These are phyloP conservation scores for Struthio camelus DNA, from an alignment of 2,113 vertebrate species.

Conservation along the genomic window DNA sequence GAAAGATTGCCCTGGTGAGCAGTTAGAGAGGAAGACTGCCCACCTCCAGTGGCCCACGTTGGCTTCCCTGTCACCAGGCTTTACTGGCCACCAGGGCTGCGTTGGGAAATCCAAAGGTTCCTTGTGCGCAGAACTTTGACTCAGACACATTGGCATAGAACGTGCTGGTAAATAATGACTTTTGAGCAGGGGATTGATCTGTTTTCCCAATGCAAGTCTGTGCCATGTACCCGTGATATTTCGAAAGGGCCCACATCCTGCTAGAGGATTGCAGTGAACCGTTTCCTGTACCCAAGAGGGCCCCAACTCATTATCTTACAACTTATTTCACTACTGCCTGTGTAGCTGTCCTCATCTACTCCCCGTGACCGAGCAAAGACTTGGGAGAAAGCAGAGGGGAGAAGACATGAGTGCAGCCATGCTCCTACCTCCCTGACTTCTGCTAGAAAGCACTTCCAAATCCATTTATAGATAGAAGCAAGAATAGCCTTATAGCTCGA, in stretches of 20 bases:
- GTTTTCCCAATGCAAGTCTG: rapidly evolving
- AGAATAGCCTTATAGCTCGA: not conserved
- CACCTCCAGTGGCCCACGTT: not conserved
- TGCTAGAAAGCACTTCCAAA: not conserved
- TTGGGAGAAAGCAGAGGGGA: not conserved
- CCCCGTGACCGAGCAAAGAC: not conserved
- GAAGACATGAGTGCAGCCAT: not conserved
- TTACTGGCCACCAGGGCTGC: rapidly evolving
- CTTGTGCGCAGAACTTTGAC: not conserved
- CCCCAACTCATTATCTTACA: not conserved
- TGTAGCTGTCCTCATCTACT: not conserved
- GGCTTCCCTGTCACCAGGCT: not conserved
- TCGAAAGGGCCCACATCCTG: not conserved
- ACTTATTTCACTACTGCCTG: not conserved
- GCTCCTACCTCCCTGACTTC: not conserved
- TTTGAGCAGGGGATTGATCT: not conserved
- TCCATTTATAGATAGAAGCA: not conserved
- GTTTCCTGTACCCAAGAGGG: not conserved
- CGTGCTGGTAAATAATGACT: not conserved
- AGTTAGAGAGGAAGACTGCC: not conserved
- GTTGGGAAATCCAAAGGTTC: not conserved
- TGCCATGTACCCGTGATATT: not conserved
- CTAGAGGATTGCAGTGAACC: not conserved
- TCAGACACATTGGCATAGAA: not conserved
- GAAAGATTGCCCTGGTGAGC: not conserved